Evolutionary conservation across 2,797 vertebrate genomes (phyloP), one percentile per base, ranked within the genome.

Genomic region (Sylvilagus floridanus): DNA sequence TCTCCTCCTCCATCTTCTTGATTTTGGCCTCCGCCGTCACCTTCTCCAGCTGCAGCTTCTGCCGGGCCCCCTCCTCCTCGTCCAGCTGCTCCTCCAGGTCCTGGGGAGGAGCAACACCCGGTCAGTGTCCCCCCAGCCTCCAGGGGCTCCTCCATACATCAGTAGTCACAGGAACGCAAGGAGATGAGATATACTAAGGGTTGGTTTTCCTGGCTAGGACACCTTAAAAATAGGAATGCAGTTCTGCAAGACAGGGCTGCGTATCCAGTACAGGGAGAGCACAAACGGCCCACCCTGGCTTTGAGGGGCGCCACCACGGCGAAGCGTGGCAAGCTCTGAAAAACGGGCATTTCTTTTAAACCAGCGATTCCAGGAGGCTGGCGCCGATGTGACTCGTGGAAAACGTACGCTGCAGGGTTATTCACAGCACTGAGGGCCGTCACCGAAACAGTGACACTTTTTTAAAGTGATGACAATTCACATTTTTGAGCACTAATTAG

Each of bases 1-100:
- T 99, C 96, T 99, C 99, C 97, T 99, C 99, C 93, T 99, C 99
- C 99, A 99, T 99, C 98, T 99, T 99, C 97, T 99, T 99, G 95
- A 99, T 99, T 97, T 99, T 99, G 0, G 99, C 99, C 96, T 99
- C 99, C 0, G 99, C 99, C 0, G 99, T 99, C 93, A 99, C 99
- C 97, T 99, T 99, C 88, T 99, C 99, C 93, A 99, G 98, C 98
- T 99, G 99, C 42, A 99, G 98, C 96, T 99, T 99, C 98, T 99
- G 99, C 47, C 99, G 98, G 12, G 99, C 99, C 66, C 99, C 99
- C 92, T 99, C 99, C 89, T 99, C 99, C 97, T 99, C 99, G 85
- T 99, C 99, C 0, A 99, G 98, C 96, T 99, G 99, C 37, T 99
- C 99, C 95, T 99, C 99, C 75, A 99, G 98, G 96, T 99, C 99